A percentile compares a stretch with the other conserved stretches of the same genome.
Conservation (phyloP, 2,797 vertebrate species). For the Leptoclinus maculatus region DNA sequence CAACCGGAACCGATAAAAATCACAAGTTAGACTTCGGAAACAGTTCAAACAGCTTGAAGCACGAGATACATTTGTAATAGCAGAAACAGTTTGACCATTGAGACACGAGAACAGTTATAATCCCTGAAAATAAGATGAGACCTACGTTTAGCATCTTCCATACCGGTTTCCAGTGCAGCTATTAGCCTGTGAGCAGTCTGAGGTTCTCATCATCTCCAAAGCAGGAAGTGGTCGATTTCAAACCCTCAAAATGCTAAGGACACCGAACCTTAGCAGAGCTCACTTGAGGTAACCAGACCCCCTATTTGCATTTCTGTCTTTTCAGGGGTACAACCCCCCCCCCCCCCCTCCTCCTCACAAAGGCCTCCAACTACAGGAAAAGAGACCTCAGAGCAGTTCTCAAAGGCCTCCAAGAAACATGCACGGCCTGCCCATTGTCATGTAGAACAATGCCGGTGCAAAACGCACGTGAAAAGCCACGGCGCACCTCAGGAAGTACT, state of each 20-base stretch:
- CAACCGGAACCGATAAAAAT: not conserved
- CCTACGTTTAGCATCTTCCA: not conserved
- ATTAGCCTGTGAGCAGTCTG: not conserved
- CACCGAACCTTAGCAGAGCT: not conserved
- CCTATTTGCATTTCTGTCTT: constrained; percentile 25
- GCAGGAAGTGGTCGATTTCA: constrained; percentile 13
- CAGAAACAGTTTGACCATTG: not conserved
- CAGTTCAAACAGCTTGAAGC: not conserved
- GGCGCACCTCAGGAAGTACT: constrained; percentile 72
- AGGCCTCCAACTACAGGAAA: constrained; percentile 47
- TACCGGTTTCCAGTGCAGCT: constrained; percentile 7
- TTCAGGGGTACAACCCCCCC: constrained; percentile 26
- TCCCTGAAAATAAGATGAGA: constrained; percentile 3
- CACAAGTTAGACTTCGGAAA: not conserved
- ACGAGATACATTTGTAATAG: not conserved
- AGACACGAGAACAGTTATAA: not conserved
- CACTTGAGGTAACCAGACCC: constrained; percentile 5
- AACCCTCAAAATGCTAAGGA: not conserved
- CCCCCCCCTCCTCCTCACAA: constrained; percentile 10
- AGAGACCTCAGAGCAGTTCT: constrained; percentile 32
- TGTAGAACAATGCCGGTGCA: constrained; percentile 64
- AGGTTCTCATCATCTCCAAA: not conserved
- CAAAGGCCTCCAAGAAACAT: constrained; percentile 48
- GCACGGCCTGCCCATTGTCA: constrained; percentile 61
- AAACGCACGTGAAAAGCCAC: constrained; percentile 47